phyloP scores from a whole-genome alignment of 2,113 vertebrate species.

The Cyanistes caeruleus region DNA sequence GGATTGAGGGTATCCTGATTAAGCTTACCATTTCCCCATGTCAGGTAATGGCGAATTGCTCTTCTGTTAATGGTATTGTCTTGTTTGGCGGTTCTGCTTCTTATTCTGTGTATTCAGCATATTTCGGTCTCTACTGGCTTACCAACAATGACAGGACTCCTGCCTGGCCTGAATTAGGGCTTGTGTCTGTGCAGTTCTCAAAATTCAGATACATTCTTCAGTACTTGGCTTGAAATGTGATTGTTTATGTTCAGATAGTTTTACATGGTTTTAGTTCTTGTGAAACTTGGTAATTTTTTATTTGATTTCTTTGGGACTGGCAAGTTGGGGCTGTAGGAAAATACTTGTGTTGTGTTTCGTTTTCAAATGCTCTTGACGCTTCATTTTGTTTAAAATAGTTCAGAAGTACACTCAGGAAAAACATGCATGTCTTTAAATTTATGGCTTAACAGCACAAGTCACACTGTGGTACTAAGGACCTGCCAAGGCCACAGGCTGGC shows the following conservation, averaged over 20 bases:
- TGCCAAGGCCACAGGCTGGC: neutral
- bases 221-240: neutral
- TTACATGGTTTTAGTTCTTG: neutral
- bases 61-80: neutral
- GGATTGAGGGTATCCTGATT: neutral
- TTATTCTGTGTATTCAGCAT: accelerated
- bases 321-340: neutral
- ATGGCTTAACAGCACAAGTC: neutral
- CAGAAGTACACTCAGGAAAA: neutral
- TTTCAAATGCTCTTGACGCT: neutral
- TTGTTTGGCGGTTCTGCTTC: neutral
- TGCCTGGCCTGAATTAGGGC: neutral
- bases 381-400: neutral
- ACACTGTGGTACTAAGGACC: neutral
- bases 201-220: neutral
- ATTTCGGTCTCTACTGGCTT: neutral
- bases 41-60: neutral
- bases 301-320: neutral
- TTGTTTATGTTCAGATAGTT: neutral
- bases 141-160: neutral
- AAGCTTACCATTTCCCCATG: neutral
- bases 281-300: neutral
- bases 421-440: neutral
- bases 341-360: neutral
- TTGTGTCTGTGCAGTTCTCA: neutral